Evolutionary conservation across 2,888 invertebrate genomes (phyloP), one percentile per base, ranked within the genome.

Genomic region (Rutpela maculata): DNA sequence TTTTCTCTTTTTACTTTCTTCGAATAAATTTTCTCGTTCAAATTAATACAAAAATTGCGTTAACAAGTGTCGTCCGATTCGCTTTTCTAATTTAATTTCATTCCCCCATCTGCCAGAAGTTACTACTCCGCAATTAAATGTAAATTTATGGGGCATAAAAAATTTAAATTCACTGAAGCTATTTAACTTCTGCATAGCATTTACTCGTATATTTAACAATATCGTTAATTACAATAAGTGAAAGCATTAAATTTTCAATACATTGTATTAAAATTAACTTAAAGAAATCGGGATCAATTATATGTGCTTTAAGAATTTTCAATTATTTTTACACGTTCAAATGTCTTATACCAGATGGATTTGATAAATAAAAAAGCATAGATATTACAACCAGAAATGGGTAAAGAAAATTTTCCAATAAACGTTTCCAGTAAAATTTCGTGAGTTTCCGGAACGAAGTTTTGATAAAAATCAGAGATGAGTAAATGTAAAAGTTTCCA

Each of bases 71-170:
- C 63, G 38, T 17, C 17, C 63, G 35, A 35, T 57, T 57, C 19
- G 10, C 57, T 63, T 63, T 63, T 63, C 63, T 63, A 63, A 63
- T 63, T 63, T 63, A 63, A n/a, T 63, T 17, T 31, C 31, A 35
- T 63, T 15, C 63, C 63, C 35, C 63, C 63, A 35, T 63, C 38
- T 63, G 38, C 31, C 17, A 9, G 35, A 31, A 63, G n/a, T 35
- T n/a, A 60, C 60, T 19, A 17, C 35, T 35, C 35, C 17, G 31
- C 63, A 35, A 35, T 63, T 63, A 63, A 35, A n/a, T 35, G 15
- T 63, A 63, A 35, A 63, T 63, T 63, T 63, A 63, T 63, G 63
- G 17, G 63, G 63, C 63, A 63, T 63, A 63, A 35, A 31, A 43
- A 43, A 43, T 43, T 43, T 12, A 43, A 43, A 43, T 43, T 43